Conservation (phyloP, 2,797 vertebrate species). For the Clangula hyemalis region DNA sequence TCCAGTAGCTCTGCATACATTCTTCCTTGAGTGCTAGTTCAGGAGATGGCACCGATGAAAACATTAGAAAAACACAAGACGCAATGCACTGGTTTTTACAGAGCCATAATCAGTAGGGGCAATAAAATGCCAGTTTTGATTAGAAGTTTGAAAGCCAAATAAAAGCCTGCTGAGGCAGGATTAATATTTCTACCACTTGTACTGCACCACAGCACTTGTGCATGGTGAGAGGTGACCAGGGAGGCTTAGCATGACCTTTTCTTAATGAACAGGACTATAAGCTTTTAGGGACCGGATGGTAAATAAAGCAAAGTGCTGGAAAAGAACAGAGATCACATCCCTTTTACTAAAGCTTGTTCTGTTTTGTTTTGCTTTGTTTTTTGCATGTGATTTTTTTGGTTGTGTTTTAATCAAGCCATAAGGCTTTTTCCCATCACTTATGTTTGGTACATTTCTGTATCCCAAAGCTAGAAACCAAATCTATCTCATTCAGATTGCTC, state of each 20-base stretch:
- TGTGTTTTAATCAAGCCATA: slow-evolving; percentile 8
- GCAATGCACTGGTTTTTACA: slow-evolving; percentile 1
- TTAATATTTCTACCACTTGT: slow-evolving; percentile 53
- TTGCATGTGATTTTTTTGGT: too few relatives aligned
- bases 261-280: slow-evolving; percentile 55
- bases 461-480: background rate
- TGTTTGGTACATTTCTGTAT: background rate
- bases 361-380: slow-evolving; percentile 18
- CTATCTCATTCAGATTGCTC: background rate
- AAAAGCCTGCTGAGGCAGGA: slow-evolving; percentile 56
- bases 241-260: slow-evolving; percentile 64
- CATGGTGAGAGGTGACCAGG: slow-evolving; percentile 3
- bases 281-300: slow-evolving; percentile 50
- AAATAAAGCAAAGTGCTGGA: slow-evolving; percentile 56
- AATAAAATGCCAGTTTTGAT: slow-evolving; percentile 60
- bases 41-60: background rate
- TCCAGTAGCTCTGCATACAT: background rate
- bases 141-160: slow-evolving; percentile 59
- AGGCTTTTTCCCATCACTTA: background rate
- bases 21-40: background rate
- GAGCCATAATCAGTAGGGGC: slow-evolving; percentile 39
- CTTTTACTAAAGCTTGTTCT: background rate
- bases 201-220: slow-evolving; percentile 5
- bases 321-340: slow-evolving; percentile 24
- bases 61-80: background rate